These are phyloP conservation scores for Zenarchopterus dispar DNA, from an alignment of 2,797 vertebrate genomes.

Conservation along the genomic window DNA sequence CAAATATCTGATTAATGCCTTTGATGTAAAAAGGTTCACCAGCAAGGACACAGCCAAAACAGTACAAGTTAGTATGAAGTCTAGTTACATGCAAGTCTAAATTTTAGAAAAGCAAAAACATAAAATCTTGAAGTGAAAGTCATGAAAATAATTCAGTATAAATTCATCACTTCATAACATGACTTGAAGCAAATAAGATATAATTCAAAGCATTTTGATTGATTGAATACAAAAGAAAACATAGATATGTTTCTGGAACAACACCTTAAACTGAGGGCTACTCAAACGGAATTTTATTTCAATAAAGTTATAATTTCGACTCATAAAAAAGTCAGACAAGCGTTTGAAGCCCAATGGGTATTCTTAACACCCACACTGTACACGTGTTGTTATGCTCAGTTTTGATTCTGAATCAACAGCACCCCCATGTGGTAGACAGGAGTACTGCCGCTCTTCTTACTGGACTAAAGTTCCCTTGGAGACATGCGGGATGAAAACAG, in stretches of 20 bases:
- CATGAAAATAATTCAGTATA: no score
- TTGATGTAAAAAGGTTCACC: slow-evolving; percentile 11
- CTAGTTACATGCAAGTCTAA: not conserved
- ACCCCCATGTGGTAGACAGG: slow-evolving; percentile 54
- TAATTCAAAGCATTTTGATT: not conserved
- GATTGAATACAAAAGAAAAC: no score
- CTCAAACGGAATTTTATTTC: no score
- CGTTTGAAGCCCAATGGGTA: no score
- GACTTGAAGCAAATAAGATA: no score
- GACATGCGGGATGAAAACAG: not conserved
- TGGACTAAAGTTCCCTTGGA: not conserved
- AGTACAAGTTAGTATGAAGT: not conserved
- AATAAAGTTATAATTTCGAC: not conserved
- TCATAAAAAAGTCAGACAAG: no score
- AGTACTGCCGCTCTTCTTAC: slow-evolving; percentile 2
- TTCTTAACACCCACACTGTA: not conserved
- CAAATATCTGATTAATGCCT: slow-evolving; percentile 24
- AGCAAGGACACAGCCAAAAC: not conserved
- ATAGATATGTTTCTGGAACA: no score
- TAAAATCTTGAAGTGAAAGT: no score
- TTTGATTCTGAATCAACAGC: slow-evolving; percentile 40
- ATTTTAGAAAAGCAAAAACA: no score
- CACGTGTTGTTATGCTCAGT: not conserved
- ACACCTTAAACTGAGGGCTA: no score
- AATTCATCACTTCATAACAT: no score